These are phyloP conservation scores for Apis mellifera DNA, from an alignment of 1,140 invertebrate genomes.

Conservation along the genomic window Amel_HAv3.1 CM009931.2:24959001-24959500, in stretches of 20 bases:
- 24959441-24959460: background rate
- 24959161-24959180: conserved; percentile 43
- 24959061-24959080: conserved; percentile 48
- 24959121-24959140: conserved; percentile 41
- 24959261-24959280: background rate
- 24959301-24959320: conserved; percentile 39
- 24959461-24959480: too few relatives aligned
- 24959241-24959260: conserved; percentile 60
- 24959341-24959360: conserved; percentile 1
- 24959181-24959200: conserved; percentile 33
- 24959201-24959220: background rate
- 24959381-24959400: background rate
- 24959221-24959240: conserved; percentile 21
- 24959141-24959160: conserved; percentile 46
- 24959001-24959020: conserved; percentile 50
- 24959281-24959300: background rate
- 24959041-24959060: conserved; percentile 28
- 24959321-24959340: conserved; percentile 46
- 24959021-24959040: conserved; percentile 50
- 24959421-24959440: background rate
- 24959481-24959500: too few relatives aligned
- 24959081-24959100: background rate
- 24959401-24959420: background rate
- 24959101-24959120: conserved; percentile 28
- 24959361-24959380: background rate